Evolutionary conservation across 2,888 invertebrate genomes (phyloP).

Genomic region (Eupithecia abbreviata): DNA sequence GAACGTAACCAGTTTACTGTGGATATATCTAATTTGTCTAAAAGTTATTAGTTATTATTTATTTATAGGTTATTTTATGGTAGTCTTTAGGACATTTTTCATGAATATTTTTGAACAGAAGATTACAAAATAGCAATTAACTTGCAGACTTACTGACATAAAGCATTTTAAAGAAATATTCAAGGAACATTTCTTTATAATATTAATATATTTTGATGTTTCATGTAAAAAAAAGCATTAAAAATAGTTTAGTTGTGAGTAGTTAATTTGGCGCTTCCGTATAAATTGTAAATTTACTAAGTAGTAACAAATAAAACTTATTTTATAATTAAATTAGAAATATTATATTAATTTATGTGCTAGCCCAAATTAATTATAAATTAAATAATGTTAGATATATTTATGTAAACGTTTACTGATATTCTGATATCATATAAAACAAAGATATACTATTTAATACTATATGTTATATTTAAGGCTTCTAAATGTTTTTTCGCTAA

Average conservation of each 20-base stretch:
- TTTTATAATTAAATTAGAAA: slow-evolving; percentile 13
- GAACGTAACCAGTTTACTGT: not conserved
- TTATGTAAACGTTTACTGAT: slow-evolving; percentile 59
- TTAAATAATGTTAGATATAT: slow-evolving; percentile 43
- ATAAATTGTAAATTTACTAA: not conserved
- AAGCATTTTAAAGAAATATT: not conserved
- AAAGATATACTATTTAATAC: slow-evolving; percentile 47
- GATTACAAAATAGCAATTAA: not conserved
- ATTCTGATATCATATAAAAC: slow-evolving; percentile 64
- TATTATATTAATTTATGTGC: slow-evolving; percentile 3
- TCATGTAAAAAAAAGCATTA: not conserved
- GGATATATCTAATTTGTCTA: not conserved
- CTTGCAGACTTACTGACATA: not conserved
- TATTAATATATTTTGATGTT: not conserved
- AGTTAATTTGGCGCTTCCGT: slow-evolving; percentile 10
- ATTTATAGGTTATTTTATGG: not conserved
- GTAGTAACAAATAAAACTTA: not conserved
- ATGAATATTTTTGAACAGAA: not conserved
- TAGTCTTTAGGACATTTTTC: not conserved
- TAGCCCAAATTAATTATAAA: slow-evolving; percentile 29
- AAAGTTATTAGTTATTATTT: not conserved
- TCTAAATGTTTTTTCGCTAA: slow-evolving; percentile 57
- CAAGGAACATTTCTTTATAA: not conserved
- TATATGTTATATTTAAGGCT: slow-evolving; percentile 51
- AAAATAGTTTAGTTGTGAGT: not conserved